A percentile compares a stretch with the other conserved stretches of the same genome.
Conservation (phyloP, 2,113 vertebrate genomes). For the Globicephala melas region DNA sequence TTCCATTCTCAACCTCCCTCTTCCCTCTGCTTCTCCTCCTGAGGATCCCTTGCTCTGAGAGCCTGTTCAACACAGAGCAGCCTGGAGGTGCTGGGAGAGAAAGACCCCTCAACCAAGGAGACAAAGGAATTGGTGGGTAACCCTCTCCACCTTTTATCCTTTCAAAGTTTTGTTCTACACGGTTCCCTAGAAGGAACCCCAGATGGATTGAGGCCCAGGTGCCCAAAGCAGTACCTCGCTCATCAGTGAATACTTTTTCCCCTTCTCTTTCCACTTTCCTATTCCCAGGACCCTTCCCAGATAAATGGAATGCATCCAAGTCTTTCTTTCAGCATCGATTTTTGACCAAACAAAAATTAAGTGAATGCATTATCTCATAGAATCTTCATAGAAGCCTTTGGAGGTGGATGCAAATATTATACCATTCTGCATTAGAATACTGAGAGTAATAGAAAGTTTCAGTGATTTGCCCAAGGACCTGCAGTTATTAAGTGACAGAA, state of each 20-base stretch:
- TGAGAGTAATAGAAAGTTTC: background rate
- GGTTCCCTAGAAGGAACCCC: background rate
- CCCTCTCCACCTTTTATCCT: background rate
- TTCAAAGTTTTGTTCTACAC: too few species aligned
- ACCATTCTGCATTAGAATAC: background rate
- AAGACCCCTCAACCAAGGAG: background rate
- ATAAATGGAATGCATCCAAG: accelerated
- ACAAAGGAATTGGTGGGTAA: background rate
- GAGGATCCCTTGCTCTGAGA: too few species aligned
- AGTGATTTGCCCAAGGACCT: background rate
- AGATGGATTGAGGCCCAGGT: too few species aligned
- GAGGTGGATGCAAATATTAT: background rate
- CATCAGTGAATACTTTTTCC: background rate
- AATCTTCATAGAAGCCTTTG: background rate
- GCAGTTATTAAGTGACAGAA: background rate
- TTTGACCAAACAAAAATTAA: background rate
- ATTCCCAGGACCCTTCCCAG: background rate
- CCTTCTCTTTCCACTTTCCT: background rate
- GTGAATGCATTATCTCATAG: accelerated
- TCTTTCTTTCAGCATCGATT: background rate
- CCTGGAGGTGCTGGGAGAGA: background rate
- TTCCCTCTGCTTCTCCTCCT: background rate
- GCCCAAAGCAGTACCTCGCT: accelerated
- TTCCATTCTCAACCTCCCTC: background rate
- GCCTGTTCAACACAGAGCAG: background rate